Percentiles rank a stretch among this genome's conserved stretches.
phyloP scores from a whole-genome alignment of 2,888 invertebrate species.

The Biston stratarius region DNA sequence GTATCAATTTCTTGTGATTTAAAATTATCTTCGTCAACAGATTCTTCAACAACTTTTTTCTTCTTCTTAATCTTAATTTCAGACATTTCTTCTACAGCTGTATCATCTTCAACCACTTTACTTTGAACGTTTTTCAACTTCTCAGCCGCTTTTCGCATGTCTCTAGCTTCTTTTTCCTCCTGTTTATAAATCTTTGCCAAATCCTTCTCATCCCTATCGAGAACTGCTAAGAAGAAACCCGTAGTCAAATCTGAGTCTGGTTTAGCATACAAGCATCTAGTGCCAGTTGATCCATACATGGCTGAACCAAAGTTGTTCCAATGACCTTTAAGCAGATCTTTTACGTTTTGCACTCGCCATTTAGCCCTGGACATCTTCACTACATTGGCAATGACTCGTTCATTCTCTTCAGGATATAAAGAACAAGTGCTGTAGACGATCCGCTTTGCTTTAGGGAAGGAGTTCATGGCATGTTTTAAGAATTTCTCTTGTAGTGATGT shows the following conservation, averaged over 20 bases:
- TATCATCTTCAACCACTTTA: constrained; percentile 12
- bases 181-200: constrained; percentile 55
- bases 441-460: constrained; percentile 93
- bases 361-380: constrained; percentile 83
- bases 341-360: constrained; percentile 88
- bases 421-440: constrained; percentile 99
- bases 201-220: constrained; percentile 88
- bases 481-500: constrained; percentile 94
- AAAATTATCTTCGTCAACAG: constrained; percentile 13
- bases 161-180: constrained; percentile 38
- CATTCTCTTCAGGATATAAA: constrained; percentile 95
- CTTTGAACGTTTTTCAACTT: constrained; percentile 24
- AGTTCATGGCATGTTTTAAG: constrained; percentile 93
- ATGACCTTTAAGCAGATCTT: constrained; percentile 86
- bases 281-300: constrained; percentile 88
- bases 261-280: constrained; percentile 92
- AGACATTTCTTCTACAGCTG: constrained; percentile 17
- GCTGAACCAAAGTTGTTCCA: constrained; percentile 90
- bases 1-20: constrained; percentile 12
- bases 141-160: constrained; percentile 18
- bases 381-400: constrained; percentile 93
- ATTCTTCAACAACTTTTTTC: constrained; percentile 9
- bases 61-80: constrained; percentile 44
- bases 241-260: constrained; percentile 93
- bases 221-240: constrained; percentile 98